Evolutionary conservation across 2,797 vertebrate species (phyloP).

Genomic region (Coregonus sp.): DNA sequence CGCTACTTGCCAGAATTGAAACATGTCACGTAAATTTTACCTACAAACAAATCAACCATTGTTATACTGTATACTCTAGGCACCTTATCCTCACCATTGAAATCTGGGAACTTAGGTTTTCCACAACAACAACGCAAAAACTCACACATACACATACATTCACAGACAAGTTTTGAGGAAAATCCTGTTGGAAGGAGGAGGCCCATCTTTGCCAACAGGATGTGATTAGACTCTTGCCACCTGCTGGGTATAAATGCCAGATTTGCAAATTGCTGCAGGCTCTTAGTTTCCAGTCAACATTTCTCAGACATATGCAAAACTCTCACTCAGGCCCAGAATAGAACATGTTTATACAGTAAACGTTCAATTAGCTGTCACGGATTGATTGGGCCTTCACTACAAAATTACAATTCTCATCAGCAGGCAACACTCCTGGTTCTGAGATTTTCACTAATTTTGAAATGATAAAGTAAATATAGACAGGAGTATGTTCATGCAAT

Average conservation of each 20-base stretch:
- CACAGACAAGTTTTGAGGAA: constrained; percentile 6
- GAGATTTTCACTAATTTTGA: constrained; percentile 24
- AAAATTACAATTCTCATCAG: not conserved
- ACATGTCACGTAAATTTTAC: not conserved
- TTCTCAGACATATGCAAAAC: constrained; percentile 33
- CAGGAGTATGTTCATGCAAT: not conserved
- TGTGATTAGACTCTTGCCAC: constrained; percentile 45
- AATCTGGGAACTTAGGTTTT: too few species aligned
- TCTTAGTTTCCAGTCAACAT: constrained; percentile 13
- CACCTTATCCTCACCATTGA: not conserved
- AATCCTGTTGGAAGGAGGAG: constrained; percentile 3
- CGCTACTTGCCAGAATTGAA: not conserved
- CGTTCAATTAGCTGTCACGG: constrained; percentile 38
- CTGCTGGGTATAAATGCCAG: constrained; percentile 43
- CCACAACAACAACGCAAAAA: not conserved
- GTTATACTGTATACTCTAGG: not conserved
- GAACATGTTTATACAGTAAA: constrained; percentile 34
- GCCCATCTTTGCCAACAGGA: constrained; percentile 39
- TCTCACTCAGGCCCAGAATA: constrained; percentile 19
- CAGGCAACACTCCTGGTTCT: constrained; percentile 18
- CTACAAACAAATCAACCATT: not conserved
- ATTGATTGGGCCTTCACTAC: constrained; percentile 18
- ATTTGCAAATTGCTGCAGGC: constrained; percentile 25
- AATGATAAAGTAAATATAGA: not conserved
- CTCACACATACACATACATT: constrained; percentile 2